Base-by-base conservation (phyloP, 2,888 invertebrate species). In the Megaustenia siamemsis region DNA sequence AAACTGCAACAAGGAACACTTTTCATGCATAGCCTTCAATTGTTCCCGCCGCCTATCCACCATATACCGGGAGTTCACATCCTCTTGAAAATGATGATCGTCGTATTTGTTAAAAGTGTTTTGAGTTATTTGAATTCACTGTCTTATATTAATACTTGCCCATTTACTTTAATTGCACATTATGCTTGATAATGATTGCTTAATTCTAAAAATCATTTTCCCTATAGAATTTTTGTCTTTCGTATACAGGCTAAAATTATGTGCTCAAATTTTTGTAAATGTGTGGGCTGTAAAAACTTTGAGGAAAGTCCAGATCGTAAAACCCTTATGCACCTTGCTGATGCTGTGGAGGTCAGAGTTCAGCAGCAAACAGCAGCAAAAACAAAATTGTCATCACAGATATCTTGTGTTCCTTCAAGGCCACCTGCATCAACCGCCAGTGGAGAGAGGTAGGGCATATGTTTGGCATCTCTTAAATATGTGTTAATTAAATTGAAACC, bases 181-280 rank as follows among this genome's bases (percentile, higher is more conserved):
- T n/a, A n/a, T n/a, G n/a, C n/a, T n/a, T n/a, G n/a, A n/a, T n/a
- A n/a, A n/a, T n/a, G n/a, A n/a, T n/a, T n/a, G n/a, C n/a, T n/a
- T n/a, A n/a, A n/a, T n/a, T n/a, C n/a, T n/a, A n/a, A n/a, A n/a
- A n/a, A n/a, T n/a, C n/a, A n/a, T n/a, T n/a, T n/a, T n/a, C n/a
- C n/a, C n/a, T n/a, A n/a, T n/a, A n/a, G n/a, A n/a, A n/a, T n/a
- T 18, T 12, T 28, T 10, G 1, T 12, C 15, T 81, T 86, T 82
- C 68, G 45, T 69, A 88, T 87, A 38, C 88, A 97, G 97, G 99
- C 99, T 1, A 99, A 99, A 95, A 99, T 99, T 91, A 97, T 98
- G 75, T 99, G 99, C 94, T 98, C 98, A 32, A 96, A 96, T 89
- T 97, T 97, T 94, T 99, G 99, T 95, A 98, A 98, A 95, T 99